Conservation (phyloP, 2,888 invertebrate species). For the Neoascia interrupta region DNA sequence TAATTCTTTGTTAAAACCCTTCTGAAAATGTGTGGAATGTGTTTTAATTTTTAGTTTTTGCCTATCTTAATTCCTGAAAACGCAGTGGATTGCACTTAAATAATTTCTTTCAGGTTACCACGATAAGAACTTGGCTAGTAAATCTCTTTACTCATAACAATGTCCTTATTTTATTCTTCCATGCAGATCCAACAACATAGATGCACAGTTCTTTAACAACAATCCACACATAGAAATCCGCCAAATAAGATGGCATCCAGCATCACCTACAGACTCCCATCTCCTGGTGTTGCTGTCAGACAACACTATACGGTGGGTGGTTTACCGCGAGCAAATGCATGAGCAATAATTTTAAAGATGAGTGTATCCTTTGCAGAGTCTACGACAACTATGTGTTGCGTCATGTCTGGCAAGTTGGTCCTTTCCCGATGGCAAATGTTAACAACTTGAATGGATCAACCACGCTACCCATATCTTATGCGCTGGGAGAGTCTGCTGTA, state of each 20-base stretch:
- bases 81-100: not conserved
- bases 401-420: constrained; percentile 81
- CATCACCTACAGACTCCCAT: constrained; percentile 87
- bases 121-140: constrained; percentile 29
- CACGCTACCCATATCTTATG: constrained; percentile 77
- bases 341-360: constrained; percentile 71
- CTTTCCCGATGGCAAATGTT: constrained; percentile 74
- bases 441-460: constrained; percentile 67
- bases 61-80: not conserved
- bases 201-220: constrained; percentile 86
- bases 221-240: constrained; percentile 86
- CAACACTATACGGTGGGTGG: constrained; percentile 89
- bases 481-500: constrained; percentile 91
- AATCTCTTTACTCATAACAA: not conserved
- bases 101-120: not conserved
- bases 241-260: constrained; percentile 93
- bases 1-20: constrained; percentile 18
- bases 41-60: not conserved
- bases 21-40: not conserved
- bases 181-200: constrained; percentile 83
- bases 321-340: not conserved
- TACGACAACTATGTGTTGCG: constrained; percentile 79
- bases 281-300: constrained; percentile 90
- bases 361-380: constrained; percentile 79
- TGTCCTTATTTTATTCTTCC: constrained; percentile 8